Evolutionary conservation across 2,797 vertebrate genomes (phyloP), one percentile per base, ranked within the genome.

Genomic region (Pipistrellus kuhlii): DNA sequence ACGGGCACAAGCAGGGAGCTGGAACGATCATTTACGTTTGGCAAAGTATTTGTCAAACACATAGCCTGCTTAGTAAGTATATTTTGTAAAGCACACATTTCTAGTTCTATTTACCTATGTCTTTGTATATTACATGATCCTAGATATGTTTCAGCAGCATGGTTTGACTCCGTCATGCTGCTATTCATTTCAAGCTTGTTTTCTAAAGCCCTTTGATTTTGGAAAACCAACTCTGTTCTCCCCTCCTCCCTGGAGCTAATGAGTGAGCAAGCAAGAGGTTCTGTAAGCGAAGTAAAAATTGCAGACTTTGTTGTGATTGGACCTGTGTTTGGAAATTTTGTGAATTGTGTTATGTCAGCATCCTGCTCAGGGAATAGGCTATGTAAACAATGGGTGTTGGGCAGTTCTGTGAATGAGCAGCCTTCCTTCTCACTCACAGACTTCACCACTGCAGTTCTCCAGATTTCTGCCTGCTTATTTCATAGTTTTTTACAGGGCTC

Each of bases 271-370:
- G 53, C 81, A 97, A 88, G 93, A 97, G 88, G 46, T 93, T 96
- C 96, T 96, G 55, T 97, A 96, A 97, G 94, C 78, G 97, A 93
- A 97, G 92, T 96, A 73, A 77, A 96, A 97, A 80, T 93, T 94
- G 93, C 41, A 92, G 80, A 86, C 94, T 96, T 97, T 96, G 86
- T 97, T 98, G 91, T 97, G 95, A 94, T 95, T 97, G 95, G 93
- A 89, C 73, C 85, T 84, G 15, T 93, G 57, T 95, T 87, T 97
- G 96, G 97, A 98, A 98, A 97, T 94, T 96, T 78, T 95, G 94
- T 66, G 91, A 96, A 94, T 97, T 96, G 66, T 97, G 92, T 96
- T 95, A 93, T 94, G 91, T 97, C 94, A 97, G 95, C 92, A 93
- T 97, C 91, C 90, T 96, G 41, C 90, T 96, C 75, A 4, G 0